A percentile compares a stretch with the other conserved stretches of the same genome.
Conservation (phyloP, 2,113 vertebrate genomes). For the Brevimyrus niger region DNA sequence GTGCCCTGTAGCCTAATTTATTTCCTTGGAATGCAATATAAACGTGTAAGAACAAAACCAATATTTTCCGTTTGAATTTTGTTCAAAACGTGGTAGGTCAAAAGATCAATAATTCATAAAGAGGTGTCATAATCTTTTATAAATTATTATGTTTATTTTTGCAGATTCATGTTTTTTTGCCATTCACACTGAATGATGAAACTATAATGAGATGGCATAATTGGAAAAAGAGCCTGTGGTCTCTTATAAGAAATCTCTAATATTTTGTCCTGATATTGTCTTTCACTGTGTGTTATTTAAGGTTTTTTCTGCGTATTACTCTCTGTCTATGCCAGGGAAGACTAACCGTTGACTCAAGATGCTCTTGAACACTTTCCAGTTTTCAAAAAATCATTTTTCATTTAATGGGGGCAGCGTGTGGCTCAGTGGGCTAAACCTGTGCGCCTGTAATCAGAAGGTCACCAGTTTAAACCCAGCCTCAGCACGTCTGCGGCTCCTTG, state of each 20-base stretch:
- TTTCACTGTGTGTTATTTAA: not conserved
- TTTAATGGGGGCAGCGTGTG: not conserved
- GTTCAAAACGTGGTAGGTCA: not conserved
- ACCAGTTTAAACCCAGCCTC: too few species aligned
- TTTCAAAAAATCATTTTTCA: not conserved
- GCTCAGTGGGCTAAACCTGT: too few species aligned
- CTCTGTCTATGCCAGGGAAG: not conserved
- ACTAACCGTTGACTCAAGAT: not conserved
- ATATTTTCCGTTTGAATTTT: not conserved
- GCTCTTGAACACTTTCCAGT: not conserved
- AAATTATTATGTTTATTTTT: not conserved
- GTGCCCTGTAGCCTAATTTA: not conserved
- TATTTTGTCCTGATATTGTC: not conserved
- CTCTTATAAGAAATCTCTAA: not conserved
- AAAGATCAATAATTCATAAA: not conserved
- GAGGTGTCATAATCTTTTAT: not conserved
- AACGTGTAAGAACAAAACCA: not conserved
- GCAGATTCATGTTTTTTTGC: not conserved
- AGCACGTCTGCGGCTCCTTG: accelerated
- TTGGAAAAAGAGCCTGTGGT: not conserved
- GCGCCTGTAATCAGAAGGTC: too few species aligned
- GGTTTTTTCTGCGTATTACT: not conserved
- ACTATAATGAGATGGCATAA: not conserved
- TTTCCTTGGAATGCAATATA: not conserved
- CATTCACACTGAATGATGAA: not conserved